Percentiles rank a stretch among this genome's conserved stretches.
Evolutionary conservation across 92 coral and sea anemone species (phyloP).

Genomic region (Nematostella vectensis): DNA sequence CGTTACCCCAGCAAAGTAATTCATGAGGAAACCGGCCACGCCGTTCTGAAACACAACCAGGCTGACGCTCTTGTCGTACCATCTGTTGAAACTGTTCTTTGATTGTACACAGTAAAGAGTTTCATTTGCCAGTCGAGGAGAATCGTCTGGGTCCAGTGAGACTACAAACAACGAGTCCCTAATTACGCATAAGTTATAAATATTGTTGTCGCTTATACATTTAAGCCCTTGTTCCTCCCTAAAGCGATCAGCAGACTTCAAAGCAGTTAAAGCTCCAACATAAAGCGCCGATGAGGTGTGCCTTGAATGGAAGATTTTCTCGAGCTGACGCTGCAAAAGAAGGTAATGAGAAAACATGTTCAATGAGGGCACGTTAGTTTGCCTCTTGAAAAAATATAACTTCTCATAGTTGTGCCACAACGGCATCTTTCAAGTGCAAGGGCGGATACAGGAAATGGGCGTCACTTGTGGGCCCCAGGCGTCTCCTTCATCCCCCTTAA

Average conservation of each 20-base stretch:
- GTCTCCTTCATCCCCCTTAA: no score
- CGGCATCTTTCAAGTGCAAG: no score
- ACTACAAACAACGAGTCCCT: slow-evolving; percentile 39
- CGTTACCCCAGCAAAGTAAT: slow-evolving; percentile 42
- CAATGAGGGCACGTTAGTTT: no score
- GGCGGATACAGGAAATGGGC: no score
- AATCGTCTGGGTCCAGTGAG: slow-evolving; percentile 34
- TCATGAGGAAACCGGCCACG: slow-evolving; percentile 49
- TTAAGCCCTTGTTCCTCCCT: slow-evolving; percentile 26
- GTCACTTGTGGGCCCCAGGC: no score
- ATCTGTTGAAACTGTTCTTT: slow-evolving; percentile 32
- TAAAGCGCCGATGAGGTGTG: not conserved
- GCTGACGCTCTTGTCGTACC: slow-evolving; percentile 44
- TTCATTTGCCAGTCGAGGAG: slow-evolving; percentile 30
- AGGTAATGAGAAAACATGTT: no score
- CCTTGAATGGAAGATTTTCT: slow-evolving; percentile 19
- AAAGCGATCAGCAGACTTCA: slow-evolving; percentile 26
- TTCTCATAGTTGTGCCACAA: no score
- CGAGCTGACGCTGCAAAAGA: slow-evolving; percentile 27
- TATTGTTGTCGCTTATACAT: slow-evolving; percentile 21
- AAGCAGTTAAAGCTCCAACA: slow-evolving; percentile 23
- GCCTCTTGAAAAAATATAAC: no score
- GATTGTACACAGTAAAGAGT: slow-evolving; percentile 36
- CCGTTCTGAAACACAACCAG: slow-evolving; percentile 45
- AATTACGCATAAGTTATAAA: slow-evolving; percentile 24